These are phyloP conservation scores for Trachelus tabidus DNA, from an alignment of 2,888 invertebrate genomes.

Conservation along the genomic window DNA sequence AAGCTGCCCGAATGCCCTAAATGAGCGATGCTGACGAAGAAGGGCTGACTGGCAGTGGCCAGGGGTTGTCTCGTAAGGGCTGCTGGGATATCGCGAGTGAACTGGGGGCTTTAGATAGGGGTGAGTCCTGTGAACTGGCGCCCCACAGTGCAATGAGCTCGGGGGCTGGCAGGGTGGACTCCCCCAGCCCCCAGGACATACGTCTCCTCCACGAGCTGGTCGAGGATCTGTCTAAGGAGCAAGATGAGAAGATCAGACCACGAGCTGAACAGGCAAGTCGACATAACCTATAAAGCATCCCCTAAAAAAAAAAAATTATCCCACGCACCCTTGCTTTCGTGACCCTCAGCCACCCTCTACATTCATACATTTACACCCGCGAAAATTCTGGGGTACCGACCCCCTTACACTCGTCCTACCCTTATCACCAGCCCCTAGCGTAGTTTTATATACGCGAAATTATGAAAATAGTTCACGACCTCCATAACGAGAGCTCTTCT, in stretches of 20 bases:
- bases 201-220: constrained; percentile 61
- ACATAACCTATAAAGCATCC: background rate
- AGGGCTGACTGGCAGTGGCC: constrained; percentile 53
- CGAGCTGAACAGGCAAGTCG: constrained; percentile 56
- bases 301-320: background rate
- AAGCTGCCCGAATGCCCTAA: constrained; percentile 49
- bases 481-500: background rate
- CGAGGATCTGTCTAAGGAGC: constrained; percentile 56
- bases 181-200: constrained; percentile 64
- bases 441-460: background rate
- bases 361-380: background rate
- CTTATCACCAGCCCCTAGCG: too few species aligned
- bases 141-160: constrained; percentile 59
- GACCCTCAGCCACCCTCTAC: too few species aligned
- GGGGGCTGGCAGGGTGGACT: constrained; percentile 60
- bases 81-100: constrained; percentile 25
- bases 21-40: constrained; percentile 61
- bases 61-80: constrained; percentile 42
- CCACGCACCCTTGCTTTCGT: background rate
- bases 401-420: too few species aligned
- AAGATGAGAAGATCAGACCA: constrained; percentile 43
- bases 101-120: constrained; percentile 19
- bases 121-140: constrained; percentile 57
- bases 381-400: background rate
- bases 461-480: background rate